These are phyloP conservation scores for Muscicapa adusta DNA, from an alignment of 2,113 vertebrate genomes.

Conservation along the genomic window DNA sequence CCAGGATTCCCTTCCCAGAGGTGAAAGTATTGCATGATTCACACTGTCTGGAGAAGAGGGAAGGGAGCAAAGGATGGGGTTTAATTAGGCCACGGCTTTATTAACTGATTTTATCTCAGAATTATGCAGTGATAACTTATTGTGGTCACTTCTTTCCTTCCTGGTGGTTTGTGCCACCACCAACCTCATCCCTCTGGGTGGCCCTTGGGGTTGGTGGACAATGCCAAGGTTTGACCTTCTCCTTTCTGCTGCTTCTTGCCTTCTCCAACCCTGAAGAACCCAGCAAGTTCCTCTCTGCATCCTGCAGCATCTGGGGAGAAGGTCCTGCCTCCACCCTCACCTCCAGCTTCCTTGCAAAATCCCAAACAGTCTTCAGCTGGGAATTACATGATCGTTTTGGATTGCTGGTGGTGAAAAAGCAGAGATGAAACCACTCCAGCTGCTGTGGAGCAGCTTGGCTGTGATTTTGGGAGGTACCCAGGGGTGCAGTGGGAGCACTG, in stretches of 20 bases:
- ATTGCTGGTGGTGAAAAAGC: neutral
- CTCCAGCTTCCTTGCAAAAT: neutral
- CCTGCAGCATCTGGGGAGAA: neutral
- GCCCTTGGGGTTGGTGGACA: neutral
- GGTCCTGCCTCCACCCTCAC: neutral
- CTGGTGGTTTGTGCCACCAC: neutral
- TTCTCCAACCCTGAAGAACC: neutral
- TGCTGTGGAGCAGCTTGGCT: neutral
- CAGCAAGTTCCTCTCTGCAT: neutral
- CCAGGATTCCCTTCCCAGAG: neutral
- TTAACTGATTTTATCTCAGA: neutral
- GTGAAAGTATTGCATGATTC: neutral
- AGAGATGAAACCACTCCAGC: neutral
- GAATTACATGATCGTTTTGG: neutral
- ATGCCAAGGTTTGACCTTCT: neutral
- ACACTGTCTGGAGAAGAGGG: neutral
- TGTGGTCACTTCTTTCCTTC: rapidly evolving
- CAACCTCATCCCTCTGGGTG: neutral
- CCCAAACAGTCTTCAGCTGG: neutral
- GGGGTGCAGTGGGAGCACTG: rapidly evolving
- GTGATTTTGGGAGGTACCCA: neutral
- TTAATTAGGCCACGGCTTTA: neutral
- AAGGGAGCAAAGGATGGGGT: neutral
- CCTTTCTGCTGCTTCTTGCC: neutral
- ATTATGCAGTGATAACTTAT: neutral